Evolutionary conservation across 2,888 invertebrate genomes (phyloP).

Genomic region (Rhorus exstirpatorius): DNA sequence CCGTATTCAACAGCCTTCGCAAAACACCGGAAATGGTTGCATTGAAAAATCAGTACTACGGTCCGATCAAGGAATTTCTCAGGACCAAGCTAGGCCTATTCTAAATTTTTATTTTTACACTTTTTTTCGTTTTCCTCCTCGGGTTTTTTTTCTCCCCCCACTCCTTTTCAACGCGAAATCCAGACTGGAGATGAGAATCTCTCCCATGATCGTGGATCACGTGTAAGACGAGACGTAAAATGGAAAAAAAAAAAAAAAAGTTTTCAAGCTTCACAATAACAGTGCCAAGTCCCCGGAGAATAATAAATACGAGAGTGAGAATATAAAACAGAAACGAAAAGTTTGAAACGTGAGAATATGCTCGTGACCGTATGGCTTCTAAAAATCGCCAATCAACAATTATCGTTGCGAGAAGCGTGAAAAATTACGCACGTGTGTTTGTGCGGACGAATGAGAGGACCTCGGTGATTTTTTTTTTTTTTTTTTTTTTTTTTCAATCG

Average conservation of each 20-base stretch:
- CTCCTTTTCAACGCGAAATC: background rate
- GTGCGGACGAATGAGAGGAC: background rate
- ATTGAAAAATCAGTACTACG: constrained; percentile 93
- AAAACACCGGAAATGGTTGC: constrained; percentile 92
- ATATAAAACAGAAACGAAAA: too few relatives aligned
- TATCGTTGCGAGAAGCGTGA: background rate
- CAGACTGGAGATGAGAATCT: constrained; percentile 50
- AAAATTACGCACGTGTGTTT: too few relatives aligned
- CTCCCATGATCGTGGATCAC: constrained; percentile 30
- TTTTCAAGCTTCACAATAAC: constrained; percentile 54
- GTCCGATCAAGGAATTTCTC: constrained; percentile 93
- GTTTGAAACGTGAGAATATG: too few relatives aligned
- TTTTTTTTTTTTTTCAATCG: background rate
- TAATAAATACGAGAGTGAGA: constrained; percentile 45
- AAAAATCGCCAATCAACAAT: background rate
- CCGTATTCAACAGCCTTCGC: constrained; percentile 90
- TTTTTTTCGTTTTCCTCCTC: constrained; percentile 9
- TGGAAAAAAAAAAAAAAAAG: constrained; percentile 7
- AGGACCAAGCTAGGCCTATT: constrained; percentile 89
- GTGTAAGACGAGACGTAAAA: constrained; percentile 23
- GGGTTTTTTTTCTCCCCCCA: background rate
- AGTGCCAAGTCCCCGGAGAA: constrained; percentile 65
- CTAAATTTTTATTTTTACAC: constrained; percentile 87
- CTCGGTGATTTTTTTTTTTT: too few relatives aligned
- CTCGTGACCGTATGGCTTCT: background rate